phyloP scores from a whole-genome alignment of 2,888 invertebrate genomes.

The Matsumyia berberina region DNA sequence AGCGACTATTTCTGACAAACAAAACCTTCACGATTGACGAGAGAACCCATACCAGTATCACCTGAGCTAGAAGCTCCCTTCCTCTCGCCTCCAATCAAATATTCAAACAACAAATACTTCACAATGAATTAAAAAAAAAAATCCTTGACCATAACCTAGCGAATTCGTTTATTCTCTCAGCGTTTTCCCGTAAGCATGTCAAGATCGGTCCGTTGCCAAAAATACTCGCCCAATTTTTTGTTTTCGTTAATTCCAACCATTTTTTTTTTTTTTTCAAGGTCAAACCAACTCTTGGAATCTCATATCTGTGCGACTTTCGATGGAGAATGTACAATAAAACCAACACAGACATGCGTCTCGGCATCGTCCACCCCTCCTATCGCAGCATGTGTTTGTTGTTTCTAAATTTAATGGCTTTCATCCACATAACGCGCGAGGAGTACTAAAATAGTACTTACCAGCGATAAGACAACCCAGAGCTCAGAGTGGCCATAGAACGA shows the following conservation, averaged over 20 bases:
- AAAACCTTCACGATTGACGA: neutral
- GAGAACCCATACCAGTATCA: slow-evolving; percentile 11
- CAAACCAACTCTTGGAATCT: slow-evolving; percentile 59
- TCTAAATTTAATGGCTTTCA: slow-evolving; percentile 45
- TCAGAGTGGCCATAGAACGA: slow-evolving; percentile 8
- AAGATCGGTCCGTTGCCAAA: slow-evolving; percentile 70
- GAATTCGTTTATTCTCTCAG: slow-evolving; percentile 35
- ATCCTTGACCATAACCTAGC: slow-evolving; percentile 74
- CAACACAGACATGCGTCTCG: slow-evolving; percentile 2
- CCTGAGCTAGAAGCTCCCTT: slow-evolving; percentile 5
- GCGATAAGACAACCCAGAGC: slow-evolving; percentile 35
- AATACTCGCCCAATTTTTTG: slow-evolving; percentile 44
- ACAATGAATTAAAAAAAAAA: slow-evolving; percentile 30
- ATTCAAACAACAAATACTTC: slow-evolving; percentile 15
- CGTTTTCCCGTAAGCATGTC: slow-evolving; percentile 61
- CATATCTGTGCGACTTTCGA: slow-evolving; percentile 31
- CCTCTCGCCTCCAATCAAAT: neutral
- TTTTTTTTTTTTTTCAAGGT: slow-evolving; percentile 54
- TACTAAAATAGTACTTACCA: slow-evolving; percentile 45
- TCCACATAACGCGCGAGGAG: slow-evolving; percentile 20
- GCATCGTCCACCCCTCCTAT: neutral
- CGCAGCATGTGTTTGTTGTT: slow-evolving; percentile 24
- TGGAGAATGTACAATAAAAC: slow-evolving; percentile 38
- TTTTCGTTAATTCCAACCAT: slow-evolving; percentile 43
- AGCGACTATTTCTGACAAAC: slow-evolving; percentile 7